Conservation (phyloP, 2,888 invertebrate genomes). For the Chloroclystis v-ata region DNA sequence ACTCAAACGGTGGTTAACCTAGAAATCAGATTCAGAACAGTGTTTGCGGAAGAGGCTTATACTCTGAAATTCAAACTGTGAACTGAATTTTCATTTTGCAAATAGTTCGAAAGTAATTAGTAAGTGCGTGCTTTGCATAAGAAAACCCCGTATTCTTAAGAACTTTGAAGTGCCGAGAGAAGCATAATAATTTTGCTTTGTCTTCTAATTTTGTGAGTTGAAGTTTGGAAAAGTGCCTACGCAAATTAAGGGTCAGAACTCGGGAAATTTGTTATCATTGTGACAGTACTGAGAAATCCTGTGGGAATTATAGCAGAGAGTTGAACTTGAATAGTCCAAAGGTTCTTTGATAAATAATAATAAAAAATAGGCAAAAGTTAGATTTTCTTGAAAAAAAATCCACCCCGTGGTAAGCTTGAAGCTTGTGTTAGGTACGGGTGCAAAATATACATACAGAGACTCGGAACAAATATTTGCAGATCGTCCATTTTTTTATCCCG, state of each 20-base stretch:
- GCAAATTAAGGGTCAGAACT: neutral
- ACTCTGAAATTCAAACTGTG: constrained; percentile 18
- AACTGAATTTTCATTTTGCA: constrained; percentile 19
- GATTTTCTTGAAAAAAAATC: too few relatives aligned
- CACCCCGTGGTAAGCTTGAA: too few relatives aligned
- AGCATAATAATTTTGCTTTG: neutral
- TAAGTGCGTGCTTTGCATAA: constrained; percentile 9
- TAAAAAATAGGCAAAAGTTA: too few relatives aligned
- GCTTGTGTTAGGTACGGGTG: too few relatives aligned
- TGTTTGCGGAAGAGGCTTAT: constrained; percentile 11
- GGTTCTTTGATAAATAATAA: too few relatives aligned
- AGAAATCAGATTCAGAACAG: constrained; percentile 7
- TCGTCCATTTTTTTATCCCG: too few relatives aligned
- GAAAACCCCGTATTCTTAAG: neutral
- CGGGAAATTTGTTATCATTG: neutral
- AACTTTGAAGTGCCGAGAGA: neutral
- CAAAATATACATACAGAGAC: too few relatives aligned
- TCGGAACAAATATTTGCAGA: too few relatives aligned
- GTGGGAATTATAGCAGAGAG: too few relatives aligned
- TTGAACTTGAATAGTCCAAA: too few relatives aligned
- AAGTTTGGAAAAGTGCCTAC: neutral
- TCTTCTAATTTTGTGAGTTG: neutral
- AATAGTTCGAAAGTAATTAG: constrained; percentile 19
- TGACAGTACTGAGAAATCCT: neutral
- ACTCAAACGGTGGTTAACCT: neutral